phyloP scores from a whole-genome alignment of 2,797 vertebrate species.

The Parambassis ranga region DNA sequence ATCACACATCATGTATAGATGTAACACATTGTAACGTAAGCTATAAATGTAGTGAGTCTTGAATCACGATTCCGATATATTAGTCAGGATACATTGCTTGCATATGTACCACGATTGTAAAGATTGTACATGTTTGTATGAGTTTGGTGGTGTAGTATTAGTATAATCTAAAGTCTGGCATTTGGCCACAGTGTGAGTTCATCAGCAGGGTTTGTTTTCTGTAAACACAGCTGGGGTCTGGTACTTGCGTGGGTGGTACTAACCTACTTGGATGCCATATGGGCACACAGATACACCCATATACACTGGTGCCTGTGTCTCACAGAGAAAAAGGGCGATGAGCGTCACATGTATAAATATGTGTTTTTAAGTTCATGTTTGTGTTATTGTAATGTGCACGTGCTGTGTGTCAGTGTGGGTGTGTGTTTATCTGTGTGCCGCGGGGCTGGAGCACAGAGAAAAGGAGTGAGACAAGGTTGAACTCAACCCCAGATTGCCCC shows the following conservation, averaged over 20 bases:
- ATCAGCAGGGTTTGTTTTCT: slow-evolving; percentile 56
- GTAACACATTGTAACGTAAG: too few relatives aligned
- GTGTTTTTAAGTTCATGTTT: slow-evolving; percentile 28
- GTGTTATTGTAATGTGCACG: slow-evolving; percentile 31
- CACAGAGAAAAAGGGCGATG: background rate
- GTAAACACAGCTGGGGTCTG: slow-evolving; percentile 66
- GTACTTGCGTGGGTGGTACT: slow-evolving; percentile 42
- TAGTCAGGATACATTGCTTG: too few relatives aligned
- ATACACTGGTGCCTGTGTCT: slow-evolving; percentile 3
- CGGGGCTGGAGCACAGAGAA: slow-evolving; percentile 41
- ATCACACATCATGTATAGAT: too few relatives aligned
- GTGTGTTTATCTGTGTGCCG: slow-evolving; percentile 58
- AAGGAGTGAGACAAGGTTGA: slow-evolving; percentile 58
- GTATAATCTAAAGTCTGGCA: slow-evolving; percentile 22
- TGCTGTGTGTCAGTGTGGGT: slow-evolving; percentile 51
- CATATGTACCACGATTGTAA: background rate
- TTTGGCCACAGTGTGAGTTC: slow-evolving; percentile 41
- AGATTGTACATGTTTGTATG: slow-evolving; percentile 3
- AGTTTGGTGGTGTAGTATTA: slow-evolving; percentile 9
- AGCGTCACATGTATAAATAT: slow-evolving; percentile 29
- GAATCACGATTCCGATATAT: too few relatives aligned
- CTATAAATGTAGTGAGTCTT: too few relatives aligned
- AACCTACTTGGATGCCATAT: slow-evolving; percentile 54
- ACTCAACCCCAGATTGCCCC: slow-evolving; percentile 69
- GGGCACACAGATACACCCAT: slow-evolving; percentile 23